A percentile compares a stretch with the other conserved stretches of the same genome.
Evolutionary conservation across 2,888 invertebrate species (phyloP).

Genomic region (Tetranychus truncatus): DNA sequence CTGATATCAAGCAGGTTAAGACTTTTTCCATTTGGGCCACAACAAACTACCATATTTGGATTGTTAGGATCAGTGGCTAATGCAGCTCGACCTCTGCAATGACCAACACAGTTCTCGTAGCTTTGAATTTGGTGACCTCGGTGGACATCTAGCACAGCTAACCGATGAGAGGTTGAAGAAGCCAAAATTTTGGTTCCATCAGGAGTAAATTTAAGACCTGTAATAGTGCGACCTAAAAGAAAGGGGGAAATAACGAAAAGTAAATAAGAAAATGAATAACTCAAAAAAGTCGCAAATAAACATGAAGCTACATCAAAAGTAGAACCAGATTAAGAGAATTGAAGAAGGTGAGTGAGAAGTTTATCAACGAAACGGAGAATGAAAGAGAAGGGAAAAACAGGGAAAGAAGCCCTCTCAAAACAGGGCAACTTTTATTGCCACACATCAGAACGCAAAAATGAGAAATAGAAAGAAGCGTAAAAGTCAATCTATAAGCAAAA

Average conservation of each 20-base stretch:
- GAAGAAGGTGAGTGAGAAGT: no score
- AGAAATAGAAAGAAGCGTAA: no score
- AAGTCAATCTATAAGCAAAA: no score
- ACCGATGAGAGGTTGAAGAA: slow-evolving; percentile 36
- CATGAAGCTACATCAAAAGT: neutral
- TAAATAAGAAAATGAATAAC: neutral
- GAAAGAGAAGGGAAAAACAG: no score
- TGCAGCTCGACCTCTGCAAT: slow-evolving; percentile 36
- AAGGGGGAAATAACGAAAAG: neutral
- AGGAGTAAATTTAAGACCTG: slow-evolving; percentile 4
- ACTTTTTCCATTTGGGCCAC: slow-evolving; percentile 38
- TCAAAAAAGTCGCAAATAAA: neutral
- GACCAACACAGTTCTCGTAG: slow-evolving; percentile 38
- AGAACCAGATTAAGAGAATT: no score
- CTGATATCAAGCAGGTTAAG: slow-evolving; percentile 37
- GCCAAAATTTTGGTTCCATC: slow-evolving; percentile 33
- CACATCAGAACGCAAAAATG: no score
- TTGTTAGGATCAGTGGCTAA: slow-evolving; percentile 36
- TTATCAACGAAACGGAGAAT: no score
- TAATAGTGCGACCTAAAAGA: slow-evolving; percentile 2
- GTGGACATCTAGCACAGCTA: slow-evolving; percentile 38
- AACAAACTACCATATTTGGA: slow-evolving; percentile 37
- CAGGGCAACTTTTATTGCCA: no score
- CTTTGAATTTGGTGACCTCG: slow-evolving; percentile 36
- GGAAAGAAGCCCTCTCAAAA: no score